A percentile compares a stretch with the other conserved stretches of the same genome.
These are phyloP conservation scores for Sebastes aleutianus DNA, from an alignment of 2,797 vertebrate species.

Conservation along the genomic window DNA sequence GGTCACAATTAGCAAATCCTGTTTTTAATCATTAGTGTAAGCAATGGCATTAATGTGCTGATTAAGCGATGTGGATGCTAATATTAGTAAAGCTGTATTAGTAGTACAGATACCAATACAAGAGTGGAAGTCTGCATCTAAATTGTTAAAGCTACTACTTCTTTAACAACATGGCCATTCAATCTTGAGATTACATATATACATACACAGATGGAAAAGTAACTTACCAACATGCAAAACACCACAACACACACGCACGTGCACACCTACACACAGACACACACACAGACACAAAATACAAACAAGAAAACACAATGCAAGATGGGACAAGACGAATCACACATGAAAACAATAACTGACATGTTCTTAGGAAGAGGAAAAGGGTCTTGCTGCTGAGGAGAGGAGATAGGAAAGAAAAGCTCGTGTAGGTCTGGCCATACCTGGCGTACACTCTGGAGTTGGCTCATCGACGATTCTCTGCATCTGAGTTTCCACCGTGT, in stretches of 20 bases:
- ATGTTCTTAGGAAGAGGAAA: conserved; percentile 71
- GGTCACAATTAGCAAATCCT: conserved; percentile 18
- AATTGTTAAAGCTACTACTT: conserved; percentile 13
- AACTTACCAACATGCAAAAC: conserved; percentile 48
- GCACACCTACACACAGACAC: not conserved
- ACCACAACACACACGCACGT: conserved; percentile 17
- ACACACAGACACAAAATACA: conserved; percentile 3
- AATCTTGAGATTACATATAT: conserved; percentile 94
- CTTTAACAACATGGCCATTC: conserved; percentile 62
- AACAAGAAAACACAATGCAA: conserved; percentile 48
- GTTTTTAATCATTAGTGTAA: conserved; percentile 32
- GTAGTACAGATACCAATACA: conserved; percentile 6
- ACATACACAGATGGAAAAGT: conserved; percentile 57
- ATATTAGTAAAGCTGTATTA: conserved; percentile 64
- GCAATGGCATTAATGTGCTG: conserved; percentile 19
- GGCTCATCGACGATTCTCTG: conserved; percentile 93
- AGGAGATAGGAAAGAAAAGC: conserved; percentile 77
- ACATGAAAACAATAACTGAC: conserved; percentile 40
- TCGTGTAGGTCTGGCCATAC: conserved; percentile 87
- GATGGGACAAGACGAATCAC: conserved; percentile 40
- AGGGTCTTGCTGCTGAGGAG: conserved; percentile 73
- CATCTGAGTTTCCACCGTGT: conserved; percentile 97
- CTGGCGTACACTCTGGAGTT: conserved; percentile 90
- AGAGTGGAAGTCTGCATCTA: conserved; percentile 6
- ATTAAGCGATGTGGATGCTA: conserved; percentile 25